A percentile compares a stretch with the other conserved stretches of the same genome.
phyloP scores from a whole-genome alignment of 2,797 vertebrate species.

The Florisuga fusca region DNA sequence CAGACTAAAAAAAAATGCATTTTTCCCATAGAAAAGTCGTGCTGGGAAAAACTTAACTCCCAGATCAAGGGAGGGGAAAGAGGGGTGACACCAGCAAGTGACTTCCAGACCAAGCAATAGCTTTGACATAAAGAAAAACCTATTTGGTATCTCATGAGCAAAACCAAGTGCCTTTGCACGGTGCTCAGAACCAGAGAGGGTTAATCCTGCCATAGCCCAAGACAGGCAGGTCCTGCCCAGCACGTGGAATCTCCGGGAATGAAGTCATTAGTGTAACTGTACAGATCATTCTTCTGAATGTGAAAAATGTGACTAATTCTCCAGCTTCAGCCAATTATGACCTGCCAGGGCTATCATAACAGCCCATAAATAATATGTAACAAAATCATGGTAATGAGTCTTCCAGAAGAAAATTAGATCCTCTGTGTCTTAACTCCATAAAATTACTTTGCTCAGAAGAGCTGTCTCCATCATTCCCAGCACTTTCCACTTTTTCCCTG shows the following conservation, averaged over 20 bases:
- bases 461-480: neutral
- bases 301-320: slow-evolving; percentile 69
- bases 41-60: neutral
- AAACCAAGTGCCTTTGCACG: neutral
- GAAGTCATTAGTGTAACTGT: slow-evolving; percentile 48
- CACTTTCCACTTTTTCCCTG: neutral
- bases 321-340: slow-evolving; percentile 49
- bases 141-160: neutral
- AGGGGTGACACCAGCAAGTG: neutral
- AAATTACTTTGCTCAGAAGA: neutral
- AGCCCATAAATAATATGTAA: slow-evolving; percentile 65
- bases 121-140: neutral
- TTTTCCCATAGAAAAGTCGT: neutral
- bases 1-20: neutral
- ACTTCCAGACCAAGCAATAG: neutral
- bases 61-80: neutral
- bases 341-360: slow-evolving; percentile 65
- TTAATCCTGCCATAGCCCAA: neutral
- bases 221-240: neutral
- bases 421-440: neutral
- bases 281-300: slow-evolving; percentile 57
- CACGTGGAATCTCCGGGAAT: neutral
- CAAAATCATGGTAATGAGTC: slow-evolving; percentile 59
- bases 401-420: slow-evolving; percentile 56
- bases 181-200: neutral